A percentile compares a stretch with the other conserved stretches of the same genome.
Conservation (phyloP, 2,797 vertebrate species). For the Borostomias antarcticus region DNA sequence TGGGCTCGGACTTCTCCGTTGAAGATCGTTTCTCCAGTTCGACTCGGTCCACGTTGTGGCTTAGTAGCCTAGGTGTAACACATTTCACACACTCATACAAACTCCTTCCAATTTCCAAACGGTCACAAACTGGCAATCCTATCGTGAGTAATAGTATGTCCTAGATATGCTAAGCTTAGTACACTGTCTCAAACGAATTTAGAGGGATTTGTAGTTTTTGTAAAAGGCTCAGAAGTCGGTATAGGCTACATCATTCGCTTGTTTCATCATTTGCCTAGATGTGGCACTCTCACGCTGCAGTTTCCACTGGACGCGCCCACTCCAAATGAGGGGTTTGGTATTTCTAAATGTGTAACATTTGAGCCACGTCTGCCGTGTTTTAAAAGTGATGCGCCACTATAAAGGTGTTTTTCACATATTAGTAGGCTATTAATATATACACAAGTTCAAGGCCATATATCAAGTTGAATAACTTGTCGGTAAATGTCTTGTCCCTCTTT, state of each 20-base stretch:
- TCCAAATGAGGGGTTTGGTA: constrained; percentile 26
- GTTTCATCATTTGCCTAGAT: constrained; percentile 64
- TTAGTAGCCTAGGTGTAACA: constrained; percentile 2
- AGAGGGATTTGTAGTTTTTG: neutral
- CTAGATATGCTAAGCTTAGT: neutral
- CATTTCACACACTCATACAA: too few species aligned
- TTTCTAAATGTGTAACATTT: neutral
- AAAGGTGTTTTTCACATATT: neutral
- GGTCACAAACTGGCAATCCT: neutral
- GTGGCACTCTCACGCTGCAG: constrained; percentile 66
- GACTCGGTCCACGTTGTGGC: neutral
- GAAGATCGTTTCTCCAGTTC: neutral
- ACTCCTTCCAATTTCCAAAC: too few species aligned
- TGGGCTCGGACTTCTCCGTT: neutral
- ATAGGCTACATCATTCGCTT: constrained; percentile 30
- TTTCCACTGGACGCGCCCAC: constrained; percentile 66
- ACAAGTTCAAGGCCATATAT: neutral
- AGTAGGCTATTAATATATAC: neutral
- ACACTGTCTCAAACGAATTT: neutral
- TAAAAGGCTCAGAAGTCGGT: neutral
- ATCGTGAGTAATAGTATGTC: neutral
- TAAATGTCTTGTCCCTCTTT: neutral
- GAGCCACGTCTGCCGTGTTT: too few species aligned
- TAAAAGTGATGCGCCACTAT: neutral
- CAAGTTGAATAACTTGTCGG: neutral